A percentile compares a stretch with the other conserved stretches of the same genome.
These are phyloP conservation scores for Typhlichthys eigenmanni DNA, from an alignment of 2,797 vertebrate species.

Conservation along the genomic window DNA sequence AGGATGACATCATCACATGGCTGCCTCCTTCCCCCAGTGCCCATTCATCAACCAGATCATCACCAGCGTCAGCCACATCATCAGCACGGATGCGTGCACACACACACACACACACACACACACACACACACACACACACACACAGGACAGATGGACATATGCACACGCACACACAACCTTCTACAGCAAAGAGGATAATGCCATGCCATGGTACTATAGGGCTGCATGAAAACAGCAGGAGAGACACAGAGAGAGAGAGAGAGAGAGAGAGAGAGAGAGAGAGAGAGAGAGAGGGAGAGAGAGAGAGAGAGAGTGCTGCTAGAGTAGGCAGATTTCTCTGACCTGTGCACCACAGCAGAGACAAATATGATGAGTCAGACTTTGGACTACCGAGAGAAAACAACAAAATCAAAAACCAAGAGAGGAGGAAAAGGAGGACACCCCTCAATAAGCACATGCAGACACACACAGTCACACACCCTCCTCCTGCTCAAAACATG, in stretches of 20 bases:
- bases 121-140: conserved; percentile 4
- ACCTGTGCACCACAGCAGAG: conserved; percentile 61
- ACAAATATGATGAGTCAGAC: conserved; percentile 74
- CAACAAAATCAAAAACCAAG: conserved; percentile 55
- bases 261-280: conserved; percentile 5
- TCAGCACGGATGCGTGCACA: conserved; percentile 30
- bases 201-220: too few relatives aligned
- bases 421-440: conserved; percentile 31
- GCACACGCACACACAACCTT: conserved; percentile 20
- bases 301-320: conserved; percentile 54
- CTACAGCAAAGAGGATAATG: conserved; percentile 44
- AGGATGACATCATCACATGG: conserved; percentile 74
- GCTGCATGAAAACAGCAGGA: conserved; percentile 5
- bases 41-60: conserved; percentile 75
- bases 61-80: conserved; percentile 69
- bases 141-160: conserved; percentile 1
- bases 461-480: conserved; percentile 76
- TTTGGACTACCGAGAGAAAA: conserved; percentile 50
- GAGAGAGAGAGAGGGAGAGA: conserved; percentile 10
- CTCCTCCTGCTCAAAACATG: conserved; percentile 6
- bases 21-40: conserved; percentile 57
- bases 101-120: too few relatives aligned
- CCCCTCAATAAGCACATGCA: conserved; percentile 14
- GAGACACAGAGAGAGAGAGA: conserved; percentile 11
- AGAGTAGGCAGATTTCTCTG: conserved; percentile 70